Evolutionary conservation across 2,113 vertebrate species (phyloP).

Genomic region (Boulengerochromis microlepis): DNA sequence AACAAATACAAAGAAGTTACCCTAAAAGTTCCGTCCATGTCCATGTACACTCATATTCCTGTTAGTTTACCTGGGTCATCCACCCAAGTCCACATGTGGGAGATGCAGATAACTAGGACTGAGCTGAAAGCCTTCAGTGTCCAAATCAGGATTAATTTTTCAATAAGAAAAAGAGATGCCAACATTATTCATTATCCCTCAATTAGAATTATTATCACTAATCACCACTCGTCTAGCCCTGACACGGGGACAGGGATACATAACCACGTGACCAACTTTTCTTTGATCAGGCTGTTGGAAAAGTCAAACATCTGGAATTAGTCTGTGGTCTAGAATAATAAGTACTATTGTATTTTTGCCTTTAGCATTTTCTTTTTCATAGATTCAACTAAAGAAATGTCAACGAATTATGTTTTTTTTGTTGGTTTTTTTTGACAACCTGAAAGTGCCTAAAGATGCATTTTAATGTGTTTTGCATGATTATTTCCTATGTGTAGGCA

Average conservation of each 20-base stretch:
- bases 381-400: not conserved
- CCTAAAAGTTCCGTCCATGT: not conserved
- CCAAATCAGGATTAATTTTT: not conserved
- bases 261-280: not conserved
- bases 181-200: not conserved
- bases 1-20: not conserved
- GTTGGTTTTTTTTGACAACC: rapidly evolving
- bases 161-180: not conserved
- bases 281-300: not conserved
- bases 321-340: not conserved
- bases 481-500: not conserved
- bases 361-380: not conserved
- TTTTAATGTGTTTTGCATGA: not conserved
- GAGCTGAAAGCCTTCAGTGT: not conserved
- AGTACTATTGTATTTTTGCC: not conserved
- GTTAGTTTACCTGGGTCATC: not conserved
- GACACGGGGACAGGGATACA: not conserved
- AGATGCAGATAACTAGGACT: not conserved
- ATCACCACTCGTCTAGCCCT: not conserved
- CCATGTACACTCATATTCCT: not conserved
- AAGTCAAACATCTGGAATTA: not conserved
- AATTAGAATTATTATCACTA: not conserved
- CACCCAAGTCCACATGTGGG: not conserved
- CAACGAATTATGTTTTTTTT: not conserved
- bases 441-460: not conserved